These are phyloP conservation scores for Stenoptilia bipunctidactyla DNA, from an alignment of 2,888 invertebrate genomes.

Conservation along the genomic window DNA sequence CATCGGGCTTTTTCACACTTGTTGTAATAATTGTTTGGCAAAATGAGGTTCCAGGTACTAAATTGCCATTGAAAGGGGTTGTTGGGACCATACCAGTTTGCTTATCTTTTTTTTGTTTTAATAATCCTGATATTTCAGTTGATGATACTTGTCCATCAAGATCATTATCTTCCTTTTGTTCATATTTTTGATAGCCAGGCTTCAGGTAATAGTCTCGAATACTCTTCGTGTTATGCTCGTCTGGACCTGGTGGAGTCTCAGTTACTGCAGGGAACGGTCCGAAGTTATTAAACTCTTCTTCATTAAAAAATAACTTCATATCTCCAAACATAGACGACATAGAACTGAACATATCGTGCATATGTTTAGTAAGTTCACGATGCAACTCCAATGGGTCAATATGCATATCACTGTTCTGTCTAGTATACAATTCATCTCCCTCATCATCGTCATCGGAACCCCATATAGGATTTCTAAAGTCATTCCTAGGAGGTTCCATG, in stretches of 20 bases:
- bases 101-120: constrained; percentile 37
- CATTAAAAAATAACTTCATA: constrained; percentile 36
- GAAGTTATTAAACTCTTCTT: constrained; percentile 26
- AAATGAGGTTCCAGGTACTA: constrained; percentile 46
- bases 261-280: constrained; percentile 12
- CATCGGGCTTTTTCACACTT: constrained; percentile 52
- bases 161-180: constrained; percentile 37
- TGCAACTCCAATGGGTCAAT: constrained; percentile 33
- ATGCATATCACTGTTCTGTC: constrained; percentile 28
- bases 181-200: constrained; percentile 40
- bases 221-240: constrained; percentile 30
- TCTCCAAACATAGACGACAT: constrained; percentile 50
- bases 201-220: constrained; percentile 57
- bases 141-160: constrained; percentile 58
- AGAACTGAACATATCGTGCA: constrained; percentile 47
- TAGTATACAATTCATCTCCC: constrained; percentile 49
- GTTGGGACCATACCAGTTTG: constrained; percentile 9
- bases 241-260: constrained; percentile 20
- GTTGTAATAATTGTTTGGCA: constrained; percentile 58
- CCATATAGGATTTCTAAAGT: constrained; percentile 64
- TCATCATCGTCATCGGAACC: constrained; percentile 54
- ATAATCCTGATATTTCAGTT: constrained; percentile 49
- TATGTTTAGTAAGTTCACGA: constrained; percentile 39
- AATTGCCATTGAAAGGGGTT: constrained; percentile 32
- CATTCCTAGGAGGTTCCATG: constrained; percentile 43